phyloP scores from a whole-genome alignment of 2,888 invertebrate species.

The Cerastis rubricosa region DNA sequence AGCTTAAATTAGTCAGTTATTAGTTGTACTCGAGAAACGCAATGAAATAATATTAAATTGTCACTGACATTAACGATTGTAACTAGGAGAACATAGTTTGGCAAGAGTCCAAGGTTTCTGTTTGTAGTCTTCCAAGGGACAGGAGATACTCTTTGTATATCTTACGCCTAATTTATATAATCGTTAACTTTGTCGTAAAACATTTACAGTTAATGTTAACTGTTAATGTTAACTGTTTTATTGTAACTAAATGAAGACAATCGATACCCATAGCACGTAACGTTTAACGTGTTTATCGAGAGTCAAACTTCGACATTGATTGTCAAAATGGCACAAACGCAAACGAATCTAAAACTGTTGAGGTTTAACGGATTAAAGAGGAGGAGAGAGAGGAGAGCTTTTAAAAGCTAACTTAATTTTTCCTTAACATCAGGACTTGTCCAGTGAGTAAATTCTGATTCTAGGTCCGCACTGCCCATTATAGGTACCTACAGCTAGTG shows the following conservation, averaged over 20 bases:
- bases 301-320: neutral
- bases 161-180: slow-evolving; percentile 35
- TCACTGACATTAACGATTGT: slow-evolving; percentile 65
- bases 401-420: neutral
- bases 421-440: neutral
- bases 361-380: neutral
- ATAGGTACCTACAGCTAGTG: no score
- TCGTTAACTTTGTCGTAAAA: slow-evolving; percentile 32
- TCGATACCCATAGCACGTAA: neutral
- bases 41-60: slow-evolving; percentile 58
- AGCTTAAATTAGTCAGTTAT: slow-evolving; percentile 1
- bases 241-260: slow-evolving; percentile 11
- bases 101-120: slow-evolving; percentile 74
- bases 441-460: neutral
- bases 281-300: neutral
- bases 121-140: slow-evolving; percentile 35
- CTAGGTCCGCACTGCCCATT: neutral
- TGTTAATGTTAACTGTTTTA: slow-evolving; percentile 31
- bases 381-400: no score
- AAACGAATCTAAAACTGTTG: neutral
- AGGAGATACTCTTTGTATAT: slow-evolving; percentile 49
- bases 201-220: slow-evolving; percentile 13
- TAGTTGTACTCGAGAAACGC: neutral
- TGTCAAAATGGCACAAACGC: neutral
- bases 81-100: slow-evolving; percentile 67